These are phyloP conservation scores for Tinea trinotella DNA, from an alignment of 2,888 invertebrate genomes.

Conservation along the genomic window DNA sequence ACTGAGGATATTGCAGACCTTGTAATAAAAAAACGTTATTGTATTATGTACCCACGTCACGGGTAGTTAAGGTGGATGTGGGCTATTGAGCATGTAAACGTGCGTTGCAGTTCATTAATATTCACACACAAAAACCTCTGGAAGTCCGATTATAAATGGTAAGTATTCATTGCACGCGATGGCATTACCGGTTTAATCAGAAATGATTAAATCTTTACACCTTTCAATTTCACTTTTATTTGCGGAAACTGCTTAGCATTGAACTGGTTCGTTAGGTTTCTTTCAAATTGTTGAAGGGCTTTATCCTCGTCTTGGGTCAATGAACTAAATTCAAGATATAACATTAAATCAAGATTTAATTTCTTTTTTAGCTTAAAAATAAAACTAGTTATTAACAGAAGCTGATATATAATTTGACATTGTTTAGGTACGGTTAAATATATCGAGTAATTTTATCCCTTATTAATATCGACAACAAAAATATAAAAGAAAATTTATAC, in stretches of 20 bases:
- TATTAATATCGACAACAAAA: no score
- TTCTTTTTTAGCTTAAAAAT: no score
- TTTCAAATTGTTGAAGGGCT: not conserved
- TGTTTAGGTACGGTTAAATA: no score
- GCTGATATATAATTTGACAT: no score
- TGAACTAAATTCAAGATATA: no score
- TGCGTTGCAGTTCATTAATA: slow-evolving; percentile 7
- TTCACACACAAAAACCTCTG: not conserved
- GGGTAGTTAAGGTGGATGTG: not conserved
- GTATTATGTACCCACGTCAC: no score
- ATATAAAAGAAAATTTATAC: no score
- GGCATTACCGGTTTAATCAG: slow-evolving; percentile 13
- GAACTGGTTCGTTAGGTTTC: not conserved
- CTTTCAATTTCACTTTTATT: slow-evolving; percentile 16
- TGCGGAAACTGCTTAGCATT: slow-evolving; percentile 1
- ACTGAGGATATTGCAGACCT: no score
- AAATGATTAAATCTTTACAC: slow-evolving; percentile 10
- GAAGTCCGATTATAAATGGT: slow-evolving; percentile 4
- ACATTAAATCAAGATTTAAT: no score
- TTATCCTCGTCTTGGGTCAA: not conserved
- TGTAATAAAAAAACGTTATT: no score
- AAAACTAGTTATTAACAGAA: no score
- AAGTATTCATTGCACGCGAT: slow-evolving; percentile 13
- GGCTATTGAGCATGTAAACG: not conserved
- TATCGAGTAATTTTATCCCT: no score